A percentile compares a stretch with the other conserved stretches of the same genome.
phyloP scores from a whole-genome alignment of 2,797 vertebrate genomes.

The Malurus splendens region DNA sequence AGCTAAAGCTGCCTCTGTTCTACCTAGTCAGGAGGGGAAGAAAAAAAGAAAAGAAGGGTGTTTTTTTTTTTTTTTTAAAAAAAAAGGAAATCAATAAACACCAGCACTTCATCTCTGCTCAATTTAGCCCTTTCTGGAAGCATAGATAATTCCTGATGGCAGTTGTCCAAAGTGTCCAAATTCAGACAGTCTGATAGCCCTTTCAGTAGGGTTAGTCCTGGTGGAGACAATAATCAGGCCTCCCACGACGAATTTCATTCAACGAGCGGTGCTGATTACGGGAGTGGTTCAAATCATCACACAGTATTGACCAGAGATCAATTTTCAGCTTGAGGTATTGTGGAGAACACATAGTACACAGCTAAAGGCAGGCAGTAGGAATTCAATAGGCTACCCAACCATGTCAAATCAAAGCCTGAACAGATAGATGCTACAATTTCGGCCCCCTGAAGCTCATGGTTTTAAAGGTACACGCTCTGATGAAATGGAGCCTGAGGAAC shows the following conservation, averaged over 20 bases:
- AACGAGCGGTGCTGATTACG: neutral
- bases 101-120: slow-evolving; percentile 46
- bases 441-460: neutral
- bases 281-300: slow-evolving; percentile 26
- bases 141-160: slow-evolving; percentile 51
- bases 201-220: slow-evolving; percentile 53
- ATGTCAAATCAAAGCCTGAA: slow-evolving; percentile 34
- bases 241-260: slow-evolving; percentile 41
- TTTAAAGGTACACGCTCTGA: neutral
- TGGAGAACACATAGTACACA: slow-evolving; percentile 7
- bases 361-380: neutral
- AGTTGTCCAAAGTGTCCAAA: slow-evolving; percentile 46
- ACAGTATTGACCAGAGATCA: slow-evolving; percentile 51
- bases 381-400: slow-evolving; percentile 51
- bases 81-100: slow-evolving; percentile 43
- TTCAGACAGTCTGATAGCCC: slow-evolving; percentile 52
- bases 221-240: slow-evolving; percentile 48
- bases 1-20: neutral
- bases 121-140: slow-evolving; percentile 56
- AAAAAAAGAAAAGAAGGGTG: neutral
- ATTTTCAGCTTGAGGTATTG: slow-evolving; percentile 60
- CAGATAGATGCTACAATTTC: neutral
- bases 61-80: neutral
- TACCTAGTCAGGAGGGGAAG: neutral
- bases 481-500: neutral